Base-by-base conservation (phyloP, 2,888 invertebrate species). In the Noctua comes region DNA sequence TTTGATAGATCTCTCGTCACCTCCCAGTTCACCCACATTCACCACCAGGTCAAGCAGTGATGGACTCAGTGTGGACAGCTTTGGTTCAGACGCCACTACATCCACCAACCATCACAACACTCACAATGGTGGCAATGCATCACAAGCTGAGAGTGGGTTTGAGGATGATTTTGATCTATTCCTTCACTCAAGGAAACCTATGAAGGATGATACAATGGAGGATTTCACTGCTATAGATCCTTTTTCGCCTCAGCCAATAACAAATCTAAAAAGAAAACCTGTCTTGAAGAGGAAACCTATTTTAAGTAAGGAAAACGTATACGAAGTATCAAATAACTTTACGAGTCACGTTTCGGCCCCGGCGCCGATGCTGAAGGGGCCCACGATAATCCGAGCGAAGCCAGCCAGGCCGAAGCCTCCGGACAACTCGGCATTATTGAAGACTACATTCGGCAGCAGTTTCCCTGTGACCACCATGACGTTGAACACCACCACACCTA, bases 111-210 rank as follows among this genome's bases (percentile, higher is more conserved):
- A 97, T 87, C 97, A 97, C 74, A 95, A 96, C 81, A 93, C 95
- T 43, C 94, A 97, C 64, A 97, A 96, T 87, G 97, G 97, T 89
- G 98, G 98, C 27, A 98, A 97, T 90, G 97, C 97, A 13, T 98
- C 98, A 8, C 98, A 98, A 91, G 97, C 98, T 66, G 98, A 98
- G 92, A 98, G 98, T 94, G 98, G 98, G 7, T 98, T 98, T 92
- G 98, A 98, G 93, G 98, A 98, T 95, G 98, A 98, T 92, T 98
- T 98, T 92, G 98, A 98, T 91, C 96, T 97, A 68, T 97, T 97
- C 89, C 96, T 97, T 8, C 95, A 95, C 86, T 93, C 96, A 83
- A 94, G 95, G 89, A 97, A 96, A 68, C 76, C 82, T 54, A 66
- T 79, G 51, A 94, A 95, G 90, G 94, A 95, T 18, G 94, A 95